A percentile compares a stretch with the other conserved stretches of the same genome.
Evolutionary conservation across 2,113 vertebrate species (phyloP).

Genomic region (Caranx ignobilis): DNA sequence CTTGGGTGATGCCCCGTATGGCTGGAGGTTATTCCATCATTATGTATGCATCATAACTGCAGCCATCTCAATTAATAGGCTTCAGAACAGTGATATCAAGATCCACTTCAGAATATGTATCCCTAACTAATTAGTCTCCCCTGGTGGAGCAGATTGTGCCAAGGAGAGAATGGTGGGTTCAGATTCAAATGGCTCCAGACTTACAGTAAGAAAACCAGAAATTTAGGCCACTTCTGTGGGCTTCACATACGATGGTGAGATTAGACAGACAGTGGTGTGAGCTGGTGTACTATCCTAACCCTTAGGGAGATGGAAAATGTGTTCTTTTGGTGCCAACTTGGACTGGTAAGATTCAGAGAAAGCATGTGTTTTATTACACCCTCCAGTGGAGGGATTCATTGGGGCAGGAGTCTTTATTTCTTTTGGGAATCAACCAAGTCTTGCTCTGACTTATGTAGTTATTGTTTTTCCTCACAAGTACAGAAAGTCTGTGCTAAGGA

Average conservation of each 20-base stretch:
- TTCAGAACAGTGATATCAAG: slow-evolving; percentile 9
- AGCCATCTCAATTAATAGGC: slow-evolving; percentile 37
- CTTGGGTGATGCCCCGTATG: slow-evolving; percentile 11
- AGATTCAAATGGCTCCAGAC: slow-evolving; percentile 29
- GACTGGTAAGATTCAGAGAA: slow-evolving; percentile 22
- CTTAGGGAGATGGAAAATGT: slow-evolving; percentile 14
- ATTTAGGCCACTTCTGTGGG: slow-evolving; percentile 18
- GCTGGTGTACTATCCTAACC: slow-evolving; percentile 9
- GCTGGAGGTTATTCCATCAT: slow-evolving; percentile 23
- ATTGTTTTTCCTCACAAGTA: neutral
- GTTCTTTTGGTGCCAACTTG: slow-evolving; percentile 35
- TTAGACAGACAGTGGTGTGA: slow-evolving; percentile 26
- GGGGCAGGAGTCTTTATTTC: slow-evolving; percentile 10
- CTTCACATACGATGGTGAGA: slow-evolving; percentile 25
- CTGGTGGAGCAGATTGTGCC: slow-evolving; percentile 32
- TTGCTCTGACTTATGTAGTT: slow-evolving; percentile 24
- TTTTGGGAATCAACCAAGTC: slow-evolving; percentile 37
- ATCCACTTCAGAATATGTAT: slow-evolving; percentile 37
- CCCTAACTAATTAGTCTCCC: slow-evolving; percentile 44
- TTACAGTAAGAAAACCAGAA: slow-evolving; percentile 6
- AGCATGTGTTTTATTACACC: slow-evolving; percentile 56
- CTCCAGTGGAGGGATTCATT: slow-evolving; percentile 58
- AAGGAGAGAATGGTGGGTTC: slow-evolving; percentile 21
- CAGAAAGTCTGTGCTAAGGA: neutral
- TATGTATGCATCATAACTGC: slow-evolving; percentile 18